These are phyloP conservation scores for Notospermus geniculatus DNA, from an alignment of 1,140 invertebrate species.

Conservation along the genomic window DNA sequence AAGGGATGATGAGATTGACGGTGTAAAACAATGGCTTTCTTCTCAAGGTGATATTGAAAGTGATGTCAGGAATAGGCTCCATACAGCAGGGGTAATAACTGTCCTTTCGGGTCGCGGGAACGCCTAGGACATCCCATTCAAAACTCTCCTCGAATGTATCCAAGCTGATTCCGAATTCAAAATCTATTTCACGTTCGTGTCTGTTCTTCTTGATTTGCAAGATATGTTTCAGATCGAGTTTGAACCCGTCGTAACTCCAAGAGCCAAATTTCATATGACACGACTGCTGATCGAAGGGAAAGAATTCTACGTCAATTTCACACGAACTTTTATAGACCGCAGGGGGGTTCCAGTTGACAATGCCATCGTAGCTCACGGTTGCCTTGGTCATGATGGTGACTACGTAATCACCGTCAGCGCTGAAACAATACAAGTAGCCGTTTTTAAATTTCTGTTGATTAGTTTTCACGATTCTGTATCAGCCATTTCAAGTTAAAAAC, in stretches of 20 bases:
- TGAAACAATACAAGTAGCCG: slow-evolving; percentile 32
- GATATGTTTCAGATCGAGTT: slow-evolving; percentile 67
- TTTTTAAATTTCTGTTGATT: too few relatives aligned
- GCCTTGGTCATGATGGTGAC: slow-evolving; percentile 63
- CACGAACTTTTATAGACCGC: slow-evolving; percentile 99
- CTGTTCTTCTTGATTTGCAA: slow-evolving; percentile 15
- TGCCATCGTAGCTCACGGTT: slow-evolving; percentile 68
- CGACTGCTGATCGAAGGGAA: slow-evolving; percentile 90
- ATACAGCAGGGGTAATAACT: slow-evolving; percentile 78
- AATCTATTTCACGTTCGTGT: not conserved
- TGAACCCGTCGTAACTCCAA: slow-evolving; percentile 75
- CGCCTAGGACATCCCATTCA: slow-evolving; percentile 98
- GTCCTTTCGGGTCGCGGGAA: slow-evolving; percentile 63
- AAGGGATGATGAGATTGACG: slow-evolving; percentile 56
- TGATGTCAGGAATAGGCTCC: slow-evolving; percentile 93
- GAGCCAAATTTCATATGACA: slow-evolving; percentile 85
- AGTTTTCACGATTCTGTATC: too few relatives aligned
- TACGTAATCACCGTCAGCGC: slow-evolving; percentile 63
- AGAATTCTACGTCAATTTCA: slow-evolving; percentile 86
- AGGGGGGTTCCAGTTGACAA: slow-evolving; percentile 96
- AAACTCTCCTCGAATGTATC: slow-evolving; percentile 68
- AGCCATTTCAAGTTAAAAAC: too few relatives aligned
- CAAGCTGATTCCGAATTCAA: slow-evolving; percentile 42
- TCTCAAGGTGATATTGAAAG: slow-evolving; percentile 96
- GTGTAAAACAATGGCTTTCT: slow-evolving; percentile 56